Conservation (phyloP, 2,113 vertebrate genomes). For the Pelodiscus sinensis region DNA sequence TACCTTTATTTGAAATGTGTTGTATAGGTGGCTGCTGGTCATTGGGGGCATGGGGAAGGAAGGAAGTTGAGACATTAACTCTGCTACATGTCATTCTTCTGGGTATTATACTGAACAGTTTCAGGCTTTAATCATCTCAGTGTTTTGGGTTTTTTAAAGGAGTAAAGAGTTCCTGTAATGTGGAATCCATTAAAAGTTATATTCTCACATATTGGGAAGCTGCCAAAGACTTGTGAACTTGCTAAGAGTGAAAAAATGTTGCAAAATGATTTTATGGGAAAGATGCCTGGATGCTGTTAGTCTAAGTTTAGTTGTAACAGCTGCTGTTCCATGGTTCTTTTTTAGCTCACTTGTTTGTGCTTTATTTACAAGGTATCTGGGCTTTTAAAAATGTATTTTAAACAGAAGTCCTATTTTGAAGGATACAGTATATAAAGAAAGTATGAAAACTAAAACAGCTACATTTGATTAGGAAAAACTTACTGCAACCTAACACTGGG, state of each 20-base stretch:
- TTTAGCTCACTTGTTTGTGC: not conserved
- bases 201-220: not conserved
- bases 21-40: not conserved
- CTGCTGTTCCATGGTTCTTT: not conserved
- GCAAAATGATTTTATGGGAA: not conserved
- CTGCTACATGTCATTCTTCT: not conserved
- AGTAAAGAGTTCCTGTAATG: not conserved
- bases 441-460: not conserved
- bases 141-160: not conserved
- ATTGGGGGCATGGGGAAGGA: not conserved
- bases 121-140: not conserved
- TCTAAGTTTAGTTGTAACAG: not conserved
- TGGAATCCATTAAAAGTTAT: not conserved
- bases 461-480: not conserved
- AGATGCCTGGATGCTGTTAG: conserved; percentile 8
- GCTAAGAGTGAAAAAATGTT: not conserved
- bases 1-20: not conserved
- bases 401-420: not conserved
- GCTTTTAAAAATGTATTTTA: conserved; percentile 5
- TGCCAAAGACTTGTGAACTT: not conserved
- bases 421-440: not conserved
- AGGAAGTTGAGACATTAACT: not conserved
- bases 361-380: conserved; percentile 11
- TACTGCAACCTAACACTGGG: not conserved
- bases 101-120: not conserved